Conservation (phyloP, 2,113 vertebrate genomes). For the Tamias sibiricus region DNA sequence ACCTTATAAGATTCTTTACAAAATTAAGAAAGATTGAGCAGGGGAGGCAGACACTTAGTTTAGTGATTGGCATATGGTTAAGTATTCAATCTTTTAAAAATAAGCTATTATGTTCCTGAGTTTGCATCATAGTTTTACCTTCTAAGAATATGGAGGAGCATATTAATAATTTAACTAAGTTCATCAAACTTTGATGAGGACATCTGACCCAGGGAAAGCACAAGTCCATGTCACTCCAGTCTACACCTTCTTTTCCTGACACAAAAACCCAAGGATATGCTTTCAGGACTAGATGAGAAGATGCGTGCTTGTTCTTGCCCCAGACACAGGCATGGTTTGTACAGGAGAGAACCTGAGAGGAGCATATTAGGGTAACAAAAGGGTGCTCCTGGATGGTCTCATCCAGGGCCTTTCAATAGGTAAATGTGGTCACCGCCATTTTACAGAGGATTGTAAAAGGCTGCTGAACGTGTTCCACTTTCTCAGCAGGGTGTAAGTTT, state of each 20-base stretch:
- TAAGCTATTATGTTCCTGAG: neutral
- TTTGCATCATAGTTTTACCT: neutral
- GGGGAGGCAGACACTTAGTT: neutral
- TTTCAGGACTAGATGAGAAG: neutral
- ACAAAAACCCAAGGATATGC: neutral
- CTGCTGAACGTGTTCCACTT: neutral
- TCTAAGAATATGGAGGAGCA: neutral
- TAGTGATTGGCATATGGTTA: neutral
- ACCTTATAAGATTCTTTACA: neutral
- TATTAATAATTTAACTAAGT: neutral
- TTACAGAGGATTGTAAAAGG: neutral
- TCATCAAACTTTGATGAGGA: neutral
- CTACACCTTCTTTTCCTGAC: neutral
- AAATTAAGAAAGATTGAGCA: neutral
- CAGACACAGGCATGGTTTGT: neutral
- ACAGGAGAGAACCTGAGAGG: neutral
- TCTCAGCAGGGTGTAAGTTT: neutral
- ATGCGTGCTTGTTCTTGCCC: neutral
- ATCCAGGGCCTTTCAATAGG: neutral
- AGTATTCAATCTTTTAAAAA: neutral
- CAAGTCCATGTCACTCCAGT: neutral
- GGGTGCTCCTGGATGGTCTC: neutral
- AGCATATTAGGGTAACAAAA: neutral
- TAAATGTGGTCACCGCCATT: neutral
- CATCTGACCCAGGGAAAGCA: neutral